Conservation (phyloP, 1,140 invertebrate genomes). For the Hesperophylax magnus region DNA sequence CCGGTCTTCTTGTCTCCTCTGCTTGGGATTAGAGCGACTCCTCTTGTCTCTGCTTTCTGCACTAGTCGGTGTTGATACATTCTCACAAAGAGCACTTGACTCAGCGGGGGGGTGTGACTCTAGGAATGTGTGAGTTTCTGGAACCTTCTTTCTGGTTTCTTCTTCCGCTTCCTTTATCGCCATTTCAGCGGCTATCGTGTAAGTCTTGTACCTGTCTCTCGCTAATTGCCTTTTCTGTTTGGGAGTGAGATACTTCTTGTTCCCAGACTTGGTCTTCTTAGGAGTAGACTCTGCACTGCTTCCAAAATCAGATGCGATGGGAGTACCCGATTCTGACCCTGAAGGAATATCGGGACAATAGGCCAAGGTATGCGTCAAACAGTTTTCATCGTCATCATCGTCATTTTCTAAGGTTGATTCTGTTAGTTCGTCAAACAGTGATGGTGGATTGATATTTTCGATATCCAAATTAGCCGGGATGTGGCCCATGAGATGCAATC, state of each 20-base stretch:
- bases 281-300: conserved; percentile 82
- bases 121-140: not conserved
- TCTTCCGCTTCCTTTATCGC: conserved; percentile 60
- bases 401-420: conserved; percentile 78
- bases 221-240: conserved; percentile 81
- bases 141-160: conserved; percentile 51
- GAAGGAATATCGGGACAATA: conserved; percentile 66
- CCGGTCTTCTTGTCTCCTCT: conserved; percentile 77
- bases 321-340: conserved; percentile 66
- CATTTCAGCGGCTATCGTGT: conserved; percentile 78
- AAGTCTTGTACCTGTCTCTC: conserved; percentile 84
- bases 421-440: conserved; percentile 82
- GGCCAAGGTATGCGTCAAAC: conserved; percentile 68
- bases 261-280: conserved; percentile 71
- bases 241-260: conserved; percentile 75
- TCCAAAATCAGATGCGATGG: conserved; percentile 67
- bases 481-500: conserved; percentile 64
- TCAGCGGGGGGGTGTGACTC: not conserved
- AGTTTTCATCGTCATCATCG: conserved; percentile 71
- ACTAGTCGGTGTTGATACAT: not conserved
- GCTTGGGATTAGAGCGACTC: conserved; percentile 75
- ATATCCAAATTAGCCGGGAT: conserved; percentile 77
- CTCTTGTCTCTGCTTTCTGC: conserved; percentile 33
- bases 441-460: conserved; percentile 86
- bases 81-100: not conserved